These are phyloP conservation scores for Antitype chi DNA, from an alignment of 2,888 invertebrate genomes.

Conservation along the genomic window DNA sequence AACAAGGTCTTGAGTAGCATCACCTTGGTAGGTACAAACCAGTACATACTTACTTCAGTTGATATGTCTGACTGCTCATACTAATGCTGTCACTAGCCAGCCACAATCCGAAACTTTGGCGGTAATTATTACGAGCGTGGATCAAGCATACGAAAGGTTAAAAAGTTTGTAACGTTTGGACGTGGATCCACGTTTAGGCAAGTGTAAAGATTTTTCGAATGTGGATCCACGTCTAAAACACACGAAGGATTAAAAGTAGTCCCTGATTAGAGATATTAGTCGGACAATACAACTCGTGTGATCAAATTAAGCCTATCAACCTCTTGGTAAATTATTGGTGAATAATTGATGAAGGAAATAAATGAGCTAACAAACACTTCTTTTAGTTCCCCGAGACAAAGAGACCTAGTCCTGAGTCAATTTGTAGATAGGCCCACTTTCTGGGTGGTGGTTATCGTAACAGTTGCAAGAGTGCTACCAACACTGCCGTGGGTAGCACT, in stretches of 20 bases:
- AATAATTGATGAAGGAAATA: not conserved
- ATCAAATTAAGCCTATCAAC: no score
- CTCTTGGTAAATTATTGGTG: no score
- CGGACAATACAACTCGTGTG: no score
- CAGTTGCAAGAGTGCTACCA: not conserved
- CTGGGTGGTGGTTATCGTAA: constrained; percentile 4
- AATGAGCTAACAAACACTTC: not conserved
- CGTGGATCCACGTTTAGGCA: no score
- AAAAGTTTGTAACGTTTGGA: no score
- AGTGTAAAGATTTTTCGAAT: no score
- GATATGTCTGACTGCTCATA: not conserved
- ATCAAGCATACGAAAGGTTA: no score
- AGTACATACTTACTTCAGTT: not conserved
- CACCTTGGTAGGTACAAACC: not conserved
- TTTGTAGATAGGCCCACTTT: not conserved
- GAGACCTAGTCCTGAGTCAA: not conserved
- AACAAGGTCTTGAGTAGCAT: constrained; percentile 36
- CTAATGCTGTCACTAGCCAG: not conserved
- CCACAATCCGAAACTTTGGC: not conserved
- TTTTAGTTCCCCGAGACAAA: not conserved
- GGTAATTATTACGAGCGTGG: no score
- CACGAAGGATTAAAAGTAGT: no score
- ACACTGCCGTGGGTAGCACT: not conserved
- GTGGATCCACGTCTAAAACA: no score
- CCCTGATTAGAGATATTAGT: no score